phyloP scores from a whole-genome alignment of 2,888 invertebrate genomes.

The Macaria notata region DNA sequence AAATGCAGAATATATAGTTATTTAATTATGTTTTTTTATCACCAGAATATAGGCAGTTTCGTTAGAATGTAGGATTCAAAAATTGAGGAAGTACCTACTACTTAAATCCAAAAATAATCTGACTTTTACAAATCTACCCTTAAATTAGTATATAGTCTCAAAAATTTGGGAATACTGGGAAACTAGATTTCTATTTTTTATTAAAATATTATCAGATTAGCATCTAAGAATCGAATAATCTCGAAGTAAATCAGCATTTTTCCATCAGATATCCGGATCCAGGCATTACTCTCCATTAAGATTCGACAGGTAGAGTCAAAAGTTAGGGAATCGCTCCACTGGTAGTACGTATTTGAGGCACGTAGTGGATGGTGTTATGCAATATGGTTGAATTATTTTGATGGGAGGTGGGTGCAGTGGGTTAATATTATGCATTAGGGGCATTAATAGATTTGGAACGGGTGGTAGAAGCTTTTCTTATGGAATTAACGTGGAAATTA shows the following conservation, averaged over 20 bases:
- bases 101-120: too few species aligned
- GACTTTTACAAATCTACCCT: too few species aligned
- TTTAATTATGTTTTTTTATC: too few species aligned
- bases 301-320: constrained; percentile 65
- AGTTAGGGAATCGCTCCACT: constrained; percentile 56
- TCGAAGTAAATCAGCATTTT: constrained; percentile 10
- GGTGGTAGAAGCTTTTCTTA: background rate
- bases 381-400: constrained; percentile 34
- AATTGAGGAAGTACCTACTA: too few species aligned
- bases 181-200: too few species aligned
- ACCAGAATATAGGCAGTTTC: too few species aligned
- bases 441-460: background rate
- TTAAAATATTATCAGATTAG: too few species aligned
- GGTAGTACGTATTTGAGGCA: constrained; percentile 52
- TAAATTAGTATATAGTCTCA: too few species aligned
- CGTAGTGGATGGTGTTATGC: constrained; percentile 55
- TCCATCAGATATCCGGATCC: constrained; percentile 13
- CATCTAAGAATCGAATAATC: too few species aligned
- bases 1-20: too few species aligned
- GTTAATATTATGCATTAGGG: constrained; percentile 2
- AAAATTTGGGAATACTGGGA: too few species aligned
- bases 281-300: constrained; percentile 55
- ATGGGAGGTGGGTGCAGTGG: constrained; percentile 11
- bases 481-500: background rate
- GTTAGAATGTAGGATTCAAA: too few species aligned